Conservation (phyloP, 30 jellyfish, hydroid and myxozoan genomes). For the Nemopilema nomurai region DNA sequence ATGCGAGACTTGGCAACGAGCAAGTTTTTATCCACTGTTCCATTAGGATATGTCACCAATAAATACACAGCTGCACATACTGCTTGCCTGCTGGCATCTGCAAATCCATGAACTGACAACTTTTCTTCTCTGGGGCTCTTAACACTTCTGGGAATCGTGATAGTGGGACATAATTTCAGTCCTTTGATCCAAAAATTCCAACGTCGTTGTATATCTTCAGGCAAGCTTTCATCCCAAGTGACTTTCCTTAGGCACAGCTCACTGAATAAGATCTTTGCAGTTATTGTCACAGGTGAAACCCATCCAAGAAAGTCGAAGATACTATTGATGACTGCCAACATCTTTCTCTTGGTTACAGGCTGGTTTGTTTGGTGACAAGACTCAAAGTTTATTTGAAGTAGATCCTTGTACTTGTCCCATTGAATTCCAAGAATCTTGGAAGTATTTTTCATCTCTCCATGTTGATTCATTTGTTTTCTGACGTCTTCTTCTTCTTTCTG, state of each 20-base stretch:
- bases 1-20: constrained; percentile 51
- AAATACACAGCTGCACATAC: constrained; percentile 25
- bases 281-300: constrained; percentile 1
- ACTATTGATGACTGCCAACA: constrained; percentile 7
- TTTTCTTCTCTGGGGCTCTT: background rate
- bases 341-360: constrained; percentile 15
- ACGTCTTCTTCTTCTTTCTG: constrained; percentile 2
- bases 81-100: constrained; percentile 33
- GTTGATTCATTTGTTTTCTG: constrained; percentile 1
- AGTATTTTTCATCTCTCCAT: background rate
- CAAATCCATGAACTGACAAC: constrained; percentile 46
- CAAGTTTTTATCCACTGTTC: constrained; percentile 6
- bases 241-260: constrained; percentile 3
- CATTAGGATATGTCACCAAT: constrained; percentile 3
- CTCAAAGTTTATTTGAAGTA: constrained; percentile 2
- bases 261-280: constrained; percentile 6
- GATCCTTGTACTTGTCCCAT: constrained; percentile 51
- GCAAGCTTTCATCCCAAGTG: constrained; percentile 17
- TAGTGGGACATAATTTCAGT: constrained; percentile 7
- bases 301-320: constrained; percentile 11
- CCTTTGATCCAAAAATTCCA: constrained; percentile 17
- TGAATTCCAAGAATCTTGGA: constrained; percentile 54
- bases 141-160: constrained; percentile 11
- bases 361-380: constrained; percentile 16
- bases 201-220: constrained; percentile 6